Conservation (phyloP, 2,888 invertebrate genomes). For the Oscheius myriophilus region DNA sequence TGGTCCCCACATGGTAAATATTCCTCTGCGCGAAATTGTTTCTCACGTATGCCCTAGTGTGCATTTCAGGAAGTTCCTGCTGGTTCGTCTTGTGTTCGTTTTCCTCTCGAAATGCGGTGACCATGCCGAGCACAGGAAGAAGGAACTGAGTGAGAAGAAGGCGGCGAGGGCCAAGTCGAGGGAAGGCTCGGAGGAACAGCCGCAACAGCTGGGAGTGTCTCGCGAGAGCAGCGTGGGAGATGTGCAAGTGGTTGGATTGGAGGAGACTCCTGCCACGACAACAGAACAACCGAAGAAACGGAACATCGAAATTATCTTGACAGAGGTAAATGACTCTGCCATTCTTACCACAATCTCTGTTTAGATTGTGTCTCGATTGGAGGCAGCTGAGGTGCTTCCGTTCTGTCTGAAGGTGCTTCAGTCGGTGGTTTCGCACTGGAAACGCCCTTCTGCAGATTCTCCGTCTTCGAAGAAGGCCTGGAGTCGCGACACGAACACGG, state of each 20-base stretch:
- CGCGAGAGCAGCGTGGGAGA: too few relatives aligned
- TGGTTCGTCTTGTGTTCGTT: constrained; percentile 27
- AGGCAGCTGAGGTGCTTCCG: not conserved
- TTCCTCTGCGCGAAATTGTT: too few relatives aligned
- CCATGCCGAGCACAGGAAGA: constrained; percentile 17
- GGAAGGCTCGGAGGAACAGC: too few relatives aligned
- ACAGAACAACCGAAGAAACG: too few relatives aligned
- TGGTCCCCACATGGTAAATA: too few relatives aligned
- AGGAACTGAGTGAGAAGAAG: constrained; percentile 2
- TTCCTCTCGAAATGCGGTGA: constrained; percentile 28
- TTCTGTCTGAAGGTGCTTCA: not conserved
- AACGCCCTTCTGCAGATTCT: not conserved
- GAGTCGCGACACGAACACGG: not conserved
- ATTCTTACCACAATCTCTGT: too few relatives aligned
- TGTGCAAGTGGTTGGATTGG: too few relatives aligned
- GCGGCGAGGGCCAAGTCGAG: not conserved
- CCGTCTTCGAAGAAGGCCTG: not conserved
- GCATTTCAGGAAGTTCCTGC: constrained; percentile 26
- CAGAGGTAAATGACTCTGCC: too few relatives aligned
- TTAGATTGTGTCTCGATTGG: constrained; percentile 1
- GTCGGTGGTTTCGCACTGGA: not conserved
- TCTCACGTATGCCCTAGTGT: too few relatives aligned
- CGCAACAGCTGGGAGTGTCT: too few relatives aligned
- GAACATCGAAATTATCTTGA: too few relatives aligned
- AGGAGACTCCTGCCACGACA: too few relatives aligned